Evolutionary conservation across 1,140 invertebrate genomes (phyloP).

Genomic region (Epicauta chinensis): DNA sequence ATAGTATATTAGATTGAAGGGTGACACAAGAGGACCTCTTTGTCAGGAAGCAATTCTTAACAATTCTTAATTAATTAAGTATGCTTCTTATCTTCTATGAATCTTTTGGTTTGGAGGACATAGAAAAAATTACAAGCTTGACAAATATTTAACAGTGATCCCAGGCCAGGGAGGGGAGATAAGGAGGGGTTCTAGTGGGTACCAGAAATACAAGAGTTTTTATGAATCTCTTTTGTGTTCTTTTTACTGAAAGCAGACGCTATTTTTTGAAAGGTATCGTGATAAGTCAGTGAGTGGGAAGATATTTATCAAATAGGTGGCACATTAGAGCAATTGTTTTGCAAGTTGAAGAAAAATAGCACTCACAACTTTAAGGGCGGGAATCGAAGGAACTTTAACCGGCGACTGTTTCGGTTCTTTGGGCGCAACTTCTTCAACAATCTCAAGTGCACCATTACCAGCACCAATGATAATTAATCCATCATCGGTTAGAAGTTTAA

Average conservation of each 20-base stretch:
- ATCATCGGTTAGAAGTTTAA: conserved; percentile 54
- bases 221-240: too few relatives aligned
- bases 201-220: too few relatives aligned
- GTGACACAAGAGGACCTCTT: too few relatives aligned
- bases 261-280: not conserved
- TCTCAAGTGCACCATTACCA: conserved; percentile 73
- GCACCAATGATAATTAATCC: conserved; percentile 68
- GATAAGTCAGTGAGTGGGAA: not conserved
- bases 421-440: conserved; percentile 50
- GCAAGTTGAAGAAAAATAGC: not conserved
- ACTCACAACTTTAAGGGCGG: conserved; percentile 44
- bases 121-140: too few relatives aligned
- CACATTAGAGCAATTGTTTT: not conserved
- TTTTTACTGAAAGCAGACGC: not conserved
- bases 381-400: conserved; percentile 38
- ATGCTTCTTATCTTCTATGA: too few relatives aligned
- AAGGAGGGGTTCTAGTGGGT: too few relatives aligned
- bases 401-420: conserved; percentile 10
- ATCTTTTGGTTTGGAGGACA: too few relatives aligned
- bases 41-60: too few relatives aligned
- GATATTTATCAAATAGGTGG: not conserved
- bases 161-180: too few relatives aligned
- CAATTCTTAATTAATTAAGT: too few relatives aligned
- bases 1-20: too few relatives aligned
- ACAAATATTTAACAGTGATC: too few relatives aligned